Evolutionary conservation across 2,888 invertebrate genomes (phyloP).

Genomic region (Stomorhina lunata): DNA sequence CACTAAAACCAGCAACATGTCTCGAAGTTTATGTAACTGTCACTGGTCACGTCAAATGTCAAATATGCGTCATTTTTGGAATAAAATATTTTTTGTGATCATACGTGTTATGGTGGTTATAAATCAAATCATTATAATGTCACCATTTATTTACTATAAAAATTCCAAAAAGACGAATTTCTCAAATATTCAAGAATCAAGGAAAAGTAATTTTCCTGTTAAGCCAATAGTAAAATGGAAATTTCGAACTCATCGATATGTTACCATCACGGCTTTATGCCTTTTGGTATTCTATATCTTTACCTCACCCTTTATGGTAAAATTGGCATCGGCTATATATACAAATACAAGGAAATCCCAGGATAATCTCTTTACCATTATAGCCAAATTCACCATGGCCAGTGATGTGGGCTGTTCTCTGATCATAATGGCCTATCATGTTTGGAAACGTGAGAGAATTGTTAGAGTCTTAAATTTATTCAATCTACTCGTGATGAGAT

Average conservation of each 20-base stretch:
- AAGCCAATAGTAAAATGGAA: neutral
- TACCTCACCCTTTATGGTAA: constrained; percentile 24
- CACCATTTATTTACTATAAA: constrained; percentile 66
- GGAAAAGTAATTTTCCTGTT: neutral
- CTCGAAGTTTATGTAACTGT: constrained; percentile 30
- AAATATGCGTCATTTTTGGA: constrained; percentile 64
- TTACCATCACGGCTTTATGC: constrained; percentile 26
- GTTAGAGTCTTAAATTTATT: constrained; percentile 50
- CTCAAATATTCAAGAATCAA: neutral
- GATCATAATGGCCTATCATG: constrained; percentile 56
- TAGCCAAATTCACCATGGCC: constrained; percentile 53
- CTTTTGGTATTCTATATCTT: neutral
- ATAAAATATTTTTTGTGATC: constrained; percentile 68
- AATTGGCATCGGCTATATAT: constrained; percentile 23
- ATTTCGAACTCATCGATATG: constrained; percentile 42
- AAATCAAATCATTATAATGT: constrained; percentile 71
- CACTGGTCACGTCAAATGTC: constrained; percentile 55
- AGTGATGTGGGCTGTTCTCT: constrained; percentile 44
- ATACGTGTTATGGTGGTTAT: constrained; percentile 68
- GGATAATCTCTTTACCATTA: constrained; percentile 49
- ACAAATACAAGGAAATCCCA: neutral
- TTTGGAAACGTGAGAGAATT: constrained; percentile 44
- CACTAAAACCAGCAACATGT: constrained; percentile 1
- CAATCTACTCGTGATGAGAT: constrained; percentile 9
- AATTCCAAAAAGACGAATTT: neutral